Conservation (phyloP, 1,140 invertebrate genomes). For the Atta cephalotes region DNA sequence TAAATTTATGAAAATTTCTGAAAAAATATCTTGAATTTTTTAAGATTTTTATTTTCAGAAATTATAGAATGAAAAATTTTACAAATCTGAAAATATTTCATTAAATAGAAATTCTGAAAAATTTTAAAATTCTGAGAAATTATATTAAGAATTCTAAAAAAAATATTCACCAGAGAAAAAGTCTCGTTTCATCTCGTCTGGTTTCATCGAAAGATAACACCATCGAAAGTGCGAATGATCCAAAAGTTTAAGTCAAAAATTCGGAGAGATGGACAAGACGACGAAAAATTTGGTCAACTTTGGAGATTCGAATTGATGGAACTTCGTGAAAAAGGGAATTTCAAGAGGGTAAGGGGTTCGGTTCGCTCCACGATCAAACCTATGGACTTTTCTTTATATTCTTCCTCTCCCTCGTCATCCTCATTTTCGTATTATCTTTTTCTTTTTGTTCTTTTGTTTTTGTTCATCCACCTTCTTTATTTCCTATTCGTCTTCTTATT, state of each 20-base stretch:
- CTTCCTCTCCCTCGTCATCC: conserved; percentile 79
- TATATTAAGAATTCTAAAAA: too few relatives aligned
- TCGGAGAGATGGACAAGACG: conserved; percentile 20
- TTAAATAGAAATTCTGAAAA: too few relatives aligned
- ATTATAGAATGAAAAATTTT: too few relatives aligned
- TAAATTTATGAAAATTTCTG: too few relatives aligned
- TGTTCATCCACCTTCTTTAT: conserved; percentile 75
- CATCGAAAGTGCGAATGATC: conserved; percentile 82
- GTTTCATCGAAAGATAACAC: conserved; percentile 79
- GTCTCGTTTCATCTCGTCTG: conserved; percentile 68
- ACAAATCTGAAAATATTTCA: too few relatives aligned
- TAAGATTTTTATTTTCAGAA: too few relatives aligned
- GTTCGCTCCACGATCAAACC: conserved; percentile 77
- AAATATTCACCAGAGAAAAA: too few relatives aligned
- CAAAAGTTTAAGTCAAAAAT: conserved; percentile 73
- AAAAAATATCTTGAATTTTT: too few relatives aligned
- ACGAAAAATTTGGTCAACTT: conserved; percentile 1
- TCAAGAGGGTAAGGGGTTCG: conserved; percentile 41
- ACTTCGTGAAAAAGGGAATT: conserved; percentile 70
- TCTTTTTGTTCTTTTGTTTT: conserved; percentile 71
- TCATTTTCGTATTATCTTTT: conserved; percentile 76
- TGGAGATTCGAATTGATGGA: conserved; percentile 55
- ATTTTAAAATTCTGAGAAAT: too few relatives aligned
- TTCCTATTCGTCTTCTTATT: conserved; percentile 75
- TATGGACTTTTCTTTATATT: conserved; percentile 76